Conservation (phyloP, 2,797 vertebrate species). For the Coranthus polyacanthus region DNA sequence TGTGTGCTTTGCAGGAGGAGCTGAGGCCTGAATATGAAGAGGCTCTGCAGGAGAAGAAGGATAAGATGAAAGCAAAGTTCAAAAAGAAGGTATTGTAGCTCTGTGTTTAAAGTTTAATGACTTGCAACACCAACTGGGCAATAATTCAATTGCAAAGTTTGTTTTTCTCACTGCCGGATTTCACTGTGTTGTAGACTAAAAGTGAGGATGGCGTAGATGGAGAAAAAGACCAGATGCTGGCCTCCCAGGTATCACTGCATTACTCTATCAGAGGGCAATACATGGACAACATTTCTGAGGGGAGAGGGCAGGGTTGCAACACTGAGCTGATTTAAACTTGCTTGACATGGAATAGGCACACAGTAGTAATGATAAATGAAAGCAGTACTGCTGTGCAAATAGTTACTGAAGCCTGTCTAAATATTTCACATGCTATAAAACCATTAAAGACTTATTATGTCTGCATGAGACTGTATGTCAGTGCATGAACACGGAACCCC, state of each 20-base stretch:
- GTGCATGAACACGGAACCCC: slow-evolving; percentile 45
- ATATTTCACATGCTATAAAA: neutral
- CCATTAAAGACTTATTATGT: neutral
- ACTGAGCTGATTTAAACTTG: slow-evolving; percentile 34
- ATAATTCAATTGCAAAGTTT: neutral
- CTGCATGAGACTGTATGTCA: slow-evolving; percentile 33
- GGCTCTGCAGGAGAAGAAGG: slow-evolving; percentile 90
- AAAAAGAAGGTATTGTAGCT: slow-evolving; percentile 67
- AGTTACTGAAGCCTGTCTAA: neutral
- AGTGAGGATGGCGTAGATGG: slow-evolving; percentile 63
- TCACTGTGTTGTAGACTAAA: slow-evolving; percentile 53
- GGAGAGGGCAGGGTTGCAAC: slow-evolving; percentile 2
- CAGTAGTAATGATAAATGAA: neutral
- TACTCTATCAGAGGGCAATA: slow-evolving; percentile 59
- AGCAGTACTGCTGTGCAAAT: neutral
- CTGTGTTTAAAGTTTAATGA: slow-evolving; percentile 10
- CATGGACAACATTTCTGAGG: slow-evolving; percentile 12
- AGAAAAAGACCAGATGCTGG: slow-evolving; percentile 82
- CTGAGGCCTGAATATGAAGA: slow-evolving; percentile 95
- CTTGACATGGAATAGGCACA: neutral
- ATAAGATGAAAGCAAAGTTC: slow-evolving; percentile 79
- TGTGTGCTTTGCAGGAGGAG: slow-evolving; percentile 86
- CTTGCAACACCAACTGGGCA: neutral
- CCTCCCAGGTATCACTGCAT: slow-evolving; percentile 75
- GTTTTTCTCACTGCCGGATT: neutral